Base-by-base conservation (phyloP, 2,888 invertebrate species). In the Osedax frankpressi region DNA sequence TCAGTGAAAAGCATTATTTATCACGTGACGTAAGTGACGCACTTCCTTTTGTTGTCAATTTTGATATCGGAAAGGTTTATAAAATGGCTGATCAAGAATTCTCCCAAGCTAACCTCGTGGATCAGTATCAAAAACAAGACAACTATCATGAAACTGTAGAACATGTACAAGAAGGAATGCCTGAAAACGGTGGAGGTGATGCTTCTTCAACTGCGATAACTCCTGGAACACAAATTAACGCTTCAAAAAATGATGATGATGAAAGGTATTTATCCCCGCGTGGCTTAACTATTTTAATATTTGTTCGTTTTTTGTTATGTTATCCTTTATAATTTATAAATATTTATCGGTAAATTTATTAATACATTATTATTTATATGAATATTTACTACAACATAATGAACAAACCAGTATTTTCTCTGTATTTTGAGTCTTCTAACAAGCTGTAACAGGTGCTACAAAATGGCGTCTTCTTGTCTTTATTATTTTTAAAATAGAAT, bases 201-300 rank as follows among this genome's bases (percentile, higher is more conserved):
- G 24, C 44, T 11, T 44, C 44, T 11, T 11, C 11, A 6, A 19
- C 44, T 11, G n/a, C 28, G 26, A 28, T 65, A 70, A 74, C 70
- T 60, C 75, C 75, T 3, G 76, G 76, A 26, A 74, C 74, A 26
- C 73, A 74, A 60, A 76, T 76, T 60, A 76, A 76, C 70, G 77
- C 77, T 24, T 77, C 76, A 11, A 77, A 77, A 73, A 75, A 76
- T 70, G 77, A 77, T 73, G 77, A 77, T 60, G 77, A 77, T 73
- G 76, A 77, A 70, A 74, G 77, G 77, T 77, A 28, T 65, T 29
- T 67, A 67, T 75, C 3, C 69, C 3, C 29, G 69, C 14, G 11
- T 14, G 69, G 28, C 19, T 28, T 44, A 44, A 44, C 44, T 44
- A 11, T 11, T 44, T 44, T 11, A 44, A 11, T 11, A 44, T 44